Conservation (phyloP, 2,888 invertebrate genomes). For the Aquatica leii region DNA sequence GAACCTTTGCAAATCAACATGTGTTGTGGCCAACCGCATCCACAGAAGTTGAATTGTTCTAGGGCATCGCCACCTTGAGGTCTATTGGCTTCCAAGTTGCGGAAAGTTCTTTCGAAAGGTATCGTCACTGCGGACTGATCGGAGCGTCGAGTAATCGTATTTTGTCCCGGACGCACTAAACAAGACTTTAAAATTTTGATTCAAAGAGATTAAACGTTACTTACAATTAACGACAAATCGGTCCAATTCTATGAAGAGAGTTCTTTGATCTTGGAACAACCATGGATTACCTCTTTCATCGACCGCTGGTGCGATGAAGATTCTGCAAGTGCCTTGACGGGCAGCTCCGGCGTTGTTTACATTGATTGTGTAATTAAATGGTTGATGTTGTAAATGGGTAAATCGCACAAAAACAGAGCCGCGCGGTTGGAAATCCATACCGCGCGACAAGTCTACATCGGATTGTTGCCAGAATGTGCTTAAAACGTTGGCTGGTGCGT, state of each 20-base stretch:
- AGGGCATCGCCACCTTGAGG: constrained; percentile 66
- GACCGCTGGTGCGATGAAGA: constrained; percentile 73
- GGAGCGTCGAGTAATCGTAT: constrained; percentile 72
- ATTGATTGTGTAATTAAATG: constrained; percentile 69
- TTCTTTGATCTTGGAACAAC: constrained; percentile 69
- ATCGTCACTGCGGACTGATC: constrained; percentile 81
- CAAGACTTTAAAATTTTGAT: constrained; percentile 22
- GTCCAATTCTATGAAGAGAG: constrained; percentile 77
- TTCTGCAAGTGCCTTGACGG: constrained; percentile 70
- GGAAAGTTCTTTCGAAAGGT: constrained; percentile 83
- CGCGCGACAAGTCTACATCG: constrained; percentile 78
- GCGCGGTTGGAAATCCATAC: constrained; percentile 82
- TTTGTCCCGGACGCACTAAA: constrained; percentile 73
- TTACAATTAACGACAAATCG: constrained; percentile 72
- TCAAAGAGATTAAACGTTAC: constrained; percentile 48
- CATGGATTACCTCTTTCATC: constrained; percentile 70
- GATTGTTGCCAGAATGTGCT: constrained; percentile 83
- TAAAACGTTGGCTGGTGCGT: constrained; percentile 66
- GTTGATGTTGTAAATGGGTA: constrained; percentile 80
- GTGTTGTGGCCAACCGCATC: constrained; percentile 89
- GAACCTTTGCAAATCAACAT: constrained; percentile 79
- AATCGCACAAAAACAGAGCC: constrained; percentile 77
- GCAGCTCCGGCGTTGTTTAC: constrained; percentile 60
- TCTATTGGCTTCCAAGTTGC: constrained; percentile 69
- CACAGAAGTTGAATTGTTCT: constrained; percentile 79